A percentile compares a stretch with the other conserved stretches of the same genome.
These are phyloP conservation scores for Pectinophora gossypiella DNA, from an alignment of 1,140 invertebrate species.

Conservation along the genomic window DNA sequence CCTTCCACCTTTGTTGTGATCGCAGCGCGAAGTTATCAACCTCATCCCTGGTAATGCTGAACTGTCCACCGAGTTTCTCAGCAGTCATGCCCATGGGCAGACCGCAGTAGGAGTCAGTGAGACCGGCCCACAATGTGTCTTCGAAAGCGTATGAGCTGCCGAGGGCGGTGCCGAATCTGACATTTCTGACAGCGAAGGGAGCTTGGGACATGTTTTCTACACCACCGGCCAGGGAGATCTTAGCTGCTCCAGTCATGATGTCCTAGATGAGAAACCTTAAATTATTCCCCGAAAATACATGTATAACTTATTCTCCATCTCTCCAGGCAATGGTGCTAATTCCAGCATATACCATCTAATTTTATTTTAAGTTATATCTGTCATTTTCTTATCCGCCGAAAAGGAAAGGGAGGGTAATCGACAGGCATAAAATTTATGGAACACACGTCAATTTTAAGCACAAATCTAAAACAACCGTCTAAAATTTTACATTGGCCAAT, in stretches of 20 bases:
- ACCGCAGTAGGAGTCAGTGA: constrained; percentile 93
- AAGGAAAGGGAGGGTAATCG: too few relatives aligned
- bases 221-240: constrained; percentile 93
- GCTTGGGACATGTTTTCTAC: constrained; percentile 97
- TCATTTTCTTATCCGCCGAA: too few relatives aligned
- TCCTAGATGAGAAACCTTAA: constrained; percentile 85
- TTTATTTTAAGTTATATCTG: too few relatives aligned
- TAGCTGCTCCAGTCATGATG: constrained; percentile 89
- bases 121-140: constrained; percentile 93
- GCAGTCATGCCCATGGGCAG: constrained; percentile 98
- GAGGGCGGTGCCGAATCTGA: constrained; percentile 93
- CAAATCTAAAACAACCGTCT: too few relatives aligned
- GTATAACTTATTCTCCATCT: too few relatives aligned
- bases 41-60: constrained; percentile 89
- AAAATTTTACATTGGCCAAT: too few relatives aligned
- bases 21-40: constrained; percentile 92
- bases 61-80: constrained; percentile 96
- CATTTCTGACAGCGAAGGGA: constrained; percentile 91
- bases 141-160: constrained; percentile 90
- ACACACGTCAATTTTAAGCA: too few relatives aligned
- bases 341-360: too few relatives aligned
- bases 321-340: too few relatives aligned
- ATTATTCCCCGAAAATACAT: not conserved
- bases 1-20: constrained; percentile 90
- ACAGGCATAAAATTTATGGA: too few relatives aligned